Base-by-base conservation (phyloP, 2,113 vertebrate genomes). In the Hypocryptadius cinnamomeus region DNA sequence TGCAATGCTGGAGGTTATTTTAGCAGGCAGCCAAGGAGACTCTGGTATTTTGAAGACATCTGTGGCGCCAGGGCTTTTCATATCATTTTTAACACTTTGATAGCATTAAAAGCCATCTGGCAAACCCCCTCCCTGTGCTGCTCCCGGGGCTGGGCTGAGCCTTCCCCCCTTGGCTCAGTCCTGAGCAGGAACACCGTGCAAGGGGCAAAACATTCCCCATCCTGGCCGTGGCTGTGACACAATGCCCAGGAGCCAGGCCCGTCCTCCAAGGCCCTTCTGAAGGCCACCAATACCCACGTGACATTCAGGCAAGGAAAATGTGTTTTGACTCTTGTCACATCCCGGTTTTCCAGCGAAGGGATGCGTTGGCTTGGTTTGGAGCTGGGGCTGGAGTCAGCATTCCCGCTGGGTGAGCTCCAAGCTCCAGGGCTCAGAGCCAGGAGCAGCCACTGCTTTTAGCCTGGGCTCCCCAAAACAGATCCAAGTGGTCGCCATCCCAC, bases 11-110 rank as follows among this genome's bases (percentile, higher is more conserved):
- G 89, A 96, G 96, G 94, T 96, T 95, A 94, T 96, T 97, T 87
- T 86, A 92, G 92, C 96, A 89, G 79, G 85, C 95, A 93, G 95
- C 93, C 93, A 95, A 94, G 94, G 94, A 96, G 95, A 91, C 94
- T 93, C 93, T 96, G 94, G 91, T 92, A 94, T 95, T 95, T 96
- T 86, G 93, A 91, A 96, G 96, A 74, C 93, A 91, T 94, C 91
- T 91, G 93, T 3, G 94, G 95, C 85, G 89, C 95, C 95, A 94
- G 94, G 68, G 84, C 44, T 83, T 74, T 77, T 90, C 80, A 42
- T 79, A 69, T 71, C 28, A 27, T 85, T 95, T 94, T 97, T 96
- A 96, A 96, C 95, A 71, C 95, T 96, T 96, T 81, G 91, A 87
- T 90, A 91, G 94, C 94, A 64, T 47, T n/a, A 15, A 60, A 63